A percentile compares a stretch with the other conserved stretches of the same genome.
Evolutionary conservation across 1,140 invertebrate genomes (phyloP).

Genomic region (Papilio polyxenes): DNA sequence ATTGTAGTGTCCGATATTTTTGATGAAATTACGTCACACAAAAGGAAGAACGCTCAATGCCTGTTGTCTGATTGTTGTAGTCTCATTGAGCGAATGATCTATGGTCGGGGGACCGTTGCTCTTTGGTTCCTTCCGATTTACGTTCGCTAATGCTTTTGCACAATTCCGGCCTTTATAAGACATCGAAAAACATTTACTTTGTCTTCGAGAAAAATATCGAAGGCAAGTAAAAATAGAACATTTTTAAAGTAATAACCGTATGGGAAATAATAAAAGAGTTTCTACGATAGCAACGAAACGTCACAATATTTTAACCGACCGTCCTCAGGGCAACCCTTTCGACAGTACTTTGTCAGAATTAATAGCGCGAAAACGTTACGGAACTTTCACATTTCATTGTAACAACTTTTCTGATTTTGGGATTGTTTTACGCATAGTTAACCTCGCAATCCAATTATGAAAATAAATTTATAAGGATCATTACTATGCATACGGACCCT

Average conservation of each 20-base stretch:
- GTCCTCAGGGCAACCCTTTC: conserved; percentile 71
- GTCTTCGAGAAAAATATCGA: background rate
- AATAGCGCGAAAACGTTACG: conserved; percentile 73
- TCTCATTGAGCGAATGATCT: conserved; percentile 76
- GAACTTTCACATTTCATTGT: conserved; percentile 56
- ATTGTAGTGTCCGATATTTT: conserved; percentile 76
- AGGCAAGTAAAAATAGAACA: background rate
- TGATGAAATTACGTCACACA: conserved; percentile 79
- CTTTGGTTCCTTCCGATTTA: conserved; percentile 68
- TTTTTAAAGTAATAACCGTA: conserved; percentile 33
- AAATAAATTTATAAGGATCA: conserved; percentile 51
- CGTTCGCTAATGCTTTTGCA: conserved; percentile 58
- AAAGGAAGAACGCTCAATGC: conserved; percentile 64
- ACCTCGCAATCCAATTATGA: conserved; percentile 76
- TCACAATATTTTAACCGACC: conserved; percentile 68
- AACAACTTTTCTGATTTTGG: conserved; percentile 72
- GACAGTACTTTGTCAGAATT: conserved; percentile 75
- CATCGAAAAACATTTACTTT: conserved; percentile 39
- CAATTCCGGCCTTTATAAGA: conserved; percentile 52
- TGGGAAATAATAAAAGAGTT: conserved; percentile 36
- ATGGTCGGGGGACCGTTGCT: conserved; percentile 55
- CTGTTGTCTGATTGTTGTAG: conserved; percentile 76
- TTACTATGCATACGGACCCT: conserved; percentile 34
- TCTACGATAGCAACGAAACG: conserved; percentile 48
- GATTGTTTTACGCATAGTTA: conserved; percentile 80